Conservation (phyloP, 2,113 vertebrate species). For the Corythornis vintsioides region DNA sequence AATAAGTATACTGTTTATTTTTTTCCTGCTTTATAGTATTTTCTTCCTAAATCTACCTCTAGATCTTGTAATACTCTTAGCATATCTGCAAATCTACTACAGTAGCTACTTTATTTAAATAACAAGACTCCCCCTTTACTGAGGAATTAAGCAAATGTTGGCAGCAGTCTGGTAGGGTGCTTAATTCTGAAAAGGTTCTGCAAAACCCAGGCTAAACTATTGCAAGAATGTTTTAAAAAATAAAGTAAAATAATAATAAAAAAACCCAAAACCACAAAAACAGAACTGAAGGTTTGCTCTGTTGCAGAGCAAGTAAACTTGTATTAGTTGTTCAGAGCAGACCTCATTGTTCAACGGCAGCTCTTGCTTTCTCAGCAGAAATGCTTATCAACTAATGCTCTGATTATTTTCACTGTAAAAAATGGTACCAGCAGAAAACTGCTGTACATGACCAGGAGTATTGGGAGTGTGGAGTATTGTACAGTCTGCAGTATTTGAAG, state of each 20-base stretch:
- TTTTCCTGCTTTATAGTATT: slow-evolving; percentile 69
- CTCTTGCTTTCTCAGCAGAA: slow-evolving; percentile 44
- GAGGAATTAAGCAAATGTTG: slow-evolving; percentile 72
- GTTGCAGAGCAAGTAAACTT: slow-evolving; percentile 58
- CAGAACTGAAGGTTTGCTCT: slow-evolving; percentile 38
- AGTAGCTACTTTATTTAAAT: slow-evolving; percentile 77
- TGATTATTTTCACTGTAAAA: not conserved
- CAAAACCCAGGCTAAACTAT: slow-evolving; percentile 64
- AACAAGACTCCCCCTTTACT: slow-evolving; percentile 68
- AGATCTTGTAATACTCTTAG: slow-evolving; percentile 79
- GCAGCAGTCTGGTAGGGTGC: slow-evolving; percentile 61
- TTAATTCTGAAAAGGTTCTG: slow-evolving; percentile 71
- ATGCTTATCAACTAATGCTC: not conserved
- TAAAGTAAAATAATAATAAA: not conserved
- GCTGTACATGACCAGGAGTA: not conserved
- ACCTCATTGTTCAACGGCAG: slow-evolving; percentile 36
- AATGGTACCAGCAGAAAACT: not conserved
- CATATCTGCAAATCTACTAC: slow-evolving; percentile 72
- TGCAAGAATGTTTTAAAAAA: slow-evolving; percentile 70
- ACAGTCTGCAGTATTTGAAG: not conserved
- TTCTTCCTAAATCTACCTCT: slow-evolving; percentile 65
- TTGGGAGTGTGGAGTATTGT: too few species aligned
- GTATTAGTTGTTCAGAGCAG: slow-evolving; percentile 44
- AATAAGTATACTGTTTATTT: slow-evolving; percentile 60
- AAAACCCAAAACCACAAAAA: not conserved